A percentile compares a stretch with the other conserved stretches of the same genome.
These are phyloP conservation scores for Colius striatus DNA, from an alignment of 2,113 vertebrate genomes.

Conservation along the genomic window DNA sequence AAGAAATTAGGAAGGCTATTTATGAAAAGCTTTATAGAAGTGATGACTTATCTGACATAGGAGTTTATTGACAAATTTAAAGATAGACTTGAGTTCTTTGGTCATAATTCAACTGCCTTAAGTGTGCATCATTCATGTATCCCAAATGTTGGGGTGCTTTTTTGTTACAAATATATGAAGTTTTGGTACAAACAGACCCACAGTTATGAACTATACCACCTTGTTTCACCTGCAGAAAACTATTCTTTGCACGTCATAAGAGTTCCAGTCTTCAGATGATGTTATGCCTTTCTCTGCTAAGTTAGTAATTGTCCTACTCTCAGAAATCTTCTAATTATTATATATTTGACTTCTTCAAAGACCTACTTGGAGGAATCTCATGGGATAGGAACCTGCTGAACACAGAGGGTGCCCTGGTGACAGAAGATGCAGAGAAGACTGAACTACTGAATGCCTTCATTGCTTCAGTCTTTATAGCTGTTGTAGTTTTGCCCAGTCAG, in stretches of 20 bases:
- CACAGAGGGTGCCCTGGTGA: too few relatives aligned
- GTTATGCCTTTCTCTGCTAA: neutral
- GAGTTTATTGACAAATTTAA: neutral
- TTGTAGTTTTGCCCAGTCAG: too few relatives aligned
- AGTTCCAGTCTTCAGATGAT: neutral
- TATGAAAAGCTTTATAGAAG: neutral
- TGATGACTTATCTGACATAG: neutral
- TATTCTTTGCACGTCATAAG: neutral
- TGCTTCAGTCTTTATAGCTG: too few relatives aligned
- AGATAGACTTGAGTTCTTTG: neutral
- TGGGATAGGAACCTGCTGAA: too few relatives aligned
- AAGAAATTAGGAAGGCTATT: too few relatives aligned
- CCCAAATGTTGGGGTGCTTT: neutral
- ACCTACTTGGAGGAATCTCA: too few relatives aligned
- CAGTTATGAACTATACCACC: neutral
- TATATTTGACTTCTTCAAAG: too few relatives aligned
- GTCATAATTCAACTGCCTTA: neutral
- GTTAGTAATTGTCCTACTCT: neutral
- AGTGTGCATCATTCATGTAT: neutral
- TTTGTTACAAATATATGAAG: fast-evolving
- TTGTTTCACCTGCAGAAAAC: neutral
- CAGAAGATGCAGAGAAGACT: too few relatives aligned
- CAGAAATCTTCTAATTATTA: neutral
- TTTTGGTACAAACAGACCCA: neutral
- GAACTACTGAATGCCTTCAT: too few relatives aligned